These are phyloP conservation scores for Cryptomyrus ogoouensis DNA, from an alignment of 2,113 vertebrate species.

Conservation along the genomic window DNA sequence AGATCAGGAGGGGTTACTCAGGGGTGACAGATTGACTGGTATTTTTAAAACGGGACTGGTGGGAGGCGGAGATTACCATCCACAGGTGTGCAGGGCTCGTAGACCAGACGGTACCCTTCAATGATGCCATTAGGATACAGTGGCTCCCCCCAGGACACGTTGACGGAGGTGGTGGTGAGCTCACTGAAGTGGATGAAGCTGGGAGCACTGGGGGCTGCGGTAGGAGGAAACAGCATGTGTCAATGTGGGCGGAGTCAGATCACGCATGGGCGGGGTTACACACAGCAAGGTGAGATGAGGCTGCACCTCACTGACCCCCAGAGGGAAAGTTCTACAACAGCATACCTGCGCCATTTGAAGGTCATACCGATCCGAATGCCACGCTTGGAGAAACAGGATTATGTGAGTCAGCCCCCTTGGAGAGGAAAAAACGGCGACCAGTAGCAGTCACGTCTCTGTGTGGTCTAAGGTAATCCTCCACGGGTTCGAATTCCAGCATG, in stretches of 20 bases:
- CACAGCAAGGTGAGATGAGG: background rate
- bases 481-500: background rate
- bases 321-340: background rate
- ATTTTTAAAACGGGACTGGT: background rate
- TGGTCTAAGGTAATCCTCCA: background rate
- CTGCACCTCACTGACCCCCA: background rate
- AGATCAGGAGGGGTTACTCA: background rate
- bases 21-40: background rate
- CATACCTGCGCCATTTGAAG: background rate
- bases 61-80: conserved; percentile 65
- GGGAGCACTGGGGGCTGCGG: conserved; percentile 83
- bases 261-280: background rate
- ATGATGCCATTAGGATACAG: conserved; percentile 84
- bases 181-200: conserved; percentile 87
- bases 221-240: conserved; percentile 8
- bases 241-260: background rate
- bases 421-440: background rate
- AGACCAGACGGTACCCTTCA: conserved; percentile 84
- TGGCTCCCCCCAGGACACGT: conserved; percentile 90
- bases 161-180: conserved; percentile 93
- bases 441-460: background rate
- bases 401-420: background rate
- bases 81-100: conserved; percentile 82
- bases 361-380: background rate
- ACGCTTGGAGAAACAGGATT: background rate